Evolutionary conservation across 2,797 vertebrate genomes (phyloP).

Genomic region (Helostoma temminkii): DNA sequence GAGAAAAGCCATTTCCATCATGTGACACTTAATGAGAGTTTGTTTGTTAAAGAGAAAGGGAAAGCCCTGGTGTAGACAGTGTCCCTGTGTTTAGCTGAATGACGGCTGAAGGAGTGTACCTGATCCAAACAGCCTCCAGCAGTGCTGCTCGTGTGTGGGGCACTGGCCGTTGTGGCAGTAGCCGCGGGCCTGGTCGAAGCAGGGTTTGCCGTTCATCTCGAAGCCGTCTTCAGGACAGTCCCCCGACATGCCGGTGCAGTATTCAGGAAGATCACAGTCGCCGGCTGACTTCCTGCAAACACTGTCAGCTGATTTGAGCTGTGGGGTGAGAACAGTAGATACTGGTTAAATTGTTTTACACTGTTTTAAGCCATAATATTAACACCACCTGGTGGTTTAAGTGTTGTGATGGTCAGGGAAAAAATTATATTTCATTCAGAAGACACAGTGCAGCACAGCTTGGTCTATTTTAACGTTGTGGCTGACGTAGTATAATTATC

Average conservation of each 20-base stretch:
- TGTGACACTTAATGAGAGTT: no score
- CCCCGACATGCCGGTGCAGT: slow-evolving; percentile 83
- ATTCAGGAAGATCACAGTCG: slow-evolving; percentile 88
- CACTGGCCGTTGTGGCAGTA: slow-evolving; percentile 90
- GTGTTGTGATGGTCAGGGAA: no score
- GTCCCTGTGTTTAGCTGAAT: neutral
- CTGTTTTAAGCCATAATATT: no score
- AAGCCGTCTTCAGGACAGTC: slow-evolving; percentile 89
- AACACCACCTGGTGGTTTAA: no score
- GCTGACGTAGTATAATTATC: neutral
- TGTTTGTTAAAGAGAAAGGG: neutral
- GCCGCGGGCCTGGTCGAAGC: slow-evolving; percentile 74
- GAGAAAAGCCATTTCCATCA: no score
- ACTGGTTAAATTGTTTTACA: no score
- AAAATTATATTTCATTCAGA: no score
- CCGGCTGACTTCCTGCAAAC: slow-evolving; percentile 82
- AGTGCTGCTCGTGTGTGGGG: slow-evolving; percentile 85
- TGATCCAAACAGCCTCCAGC: slow-evolving; percentile 88
- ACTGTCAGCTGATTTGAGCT: slow-evolving; percentile 75
- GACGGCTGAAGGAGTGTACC: slow-evolving; percentile 72
- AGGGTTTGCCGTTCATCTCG: slow-evolving; percentile 89
- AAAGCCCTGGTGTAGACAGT: neutral
- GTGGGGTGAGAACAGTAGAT: slow-evolving; percentile 1
- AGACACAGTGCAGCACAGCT: no score
- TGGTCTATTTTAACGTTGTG: no score